Evolutionary conservation across 2,797 vertebrate species (phyloP).

Genomic region (Oreochromis grahami): DNA sequence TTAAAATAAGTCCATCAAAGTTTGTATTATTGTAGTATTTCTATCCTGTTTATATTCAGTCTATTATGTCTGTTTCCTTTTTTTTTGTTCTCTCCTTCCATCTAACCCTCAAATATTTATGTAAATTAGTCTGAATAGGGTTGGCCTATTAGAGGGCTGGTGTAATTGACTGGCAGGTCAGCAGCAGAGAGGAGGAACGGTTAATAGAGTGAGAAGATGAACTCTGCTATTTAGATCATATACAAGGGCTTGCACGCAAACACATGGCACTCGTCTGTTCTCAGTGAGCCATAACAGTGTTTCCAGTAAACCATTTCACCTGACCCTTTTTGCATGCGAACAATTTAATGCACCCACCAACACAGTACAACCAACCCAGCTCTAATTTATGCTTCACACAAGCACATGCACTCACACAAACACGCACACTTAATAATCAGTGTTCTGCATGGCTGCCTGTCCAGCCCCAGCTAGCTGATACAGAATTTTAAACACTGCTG

Average conservation of each 20-base stretch:
- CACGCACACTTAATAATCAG: constrained; percentile 55
- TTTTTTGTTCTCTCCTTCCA: constrained; percentile 15
- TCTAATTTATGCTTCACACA: constrained; percentile 7
- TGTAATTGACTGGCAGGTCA: constrained; percentile 76
- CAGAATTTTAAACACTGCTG: constrained; percentile 66
- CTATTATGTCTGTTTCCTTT: not conserved
- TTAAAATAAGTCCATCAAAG: not conserved
- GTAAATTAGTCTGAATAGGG: constrained; percentile 62
- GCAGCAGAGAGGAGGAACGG: constrained; percentile 34
- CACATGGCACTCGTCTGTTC: constrained; percentile 45
- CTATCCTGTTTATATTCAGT: not conserved
- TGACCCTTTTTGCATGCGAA: constrained; percentile 48
- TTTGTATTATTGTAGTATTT: not conserved
- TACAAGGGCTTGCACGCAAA: constrained; percentile 19
- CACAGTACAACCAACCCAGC: not conserved
- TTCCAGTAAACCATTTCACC: constrained; percentile 57
- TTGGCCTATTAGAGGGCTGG: constrained; percentile 63
- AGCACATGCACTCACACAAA: not conserved
- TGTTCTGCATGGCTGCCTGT: constrained; percentile 57
- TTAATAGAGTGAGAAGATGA: constrained; percentile 68
- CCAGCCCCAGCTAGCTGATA: constrained; percentile 41
- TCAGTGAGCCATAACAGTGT: constrained; percentile 53
- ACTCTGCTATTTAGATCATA: constrained; percentile 33
- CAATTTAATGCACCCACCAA: constrained; percentile 36
- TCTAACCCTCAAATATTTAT: constrained; percentile 51